Base-by-base conservation (phyloP, 2,113 vertebrate genomes). In the Charadrius vociferus region DNA sequence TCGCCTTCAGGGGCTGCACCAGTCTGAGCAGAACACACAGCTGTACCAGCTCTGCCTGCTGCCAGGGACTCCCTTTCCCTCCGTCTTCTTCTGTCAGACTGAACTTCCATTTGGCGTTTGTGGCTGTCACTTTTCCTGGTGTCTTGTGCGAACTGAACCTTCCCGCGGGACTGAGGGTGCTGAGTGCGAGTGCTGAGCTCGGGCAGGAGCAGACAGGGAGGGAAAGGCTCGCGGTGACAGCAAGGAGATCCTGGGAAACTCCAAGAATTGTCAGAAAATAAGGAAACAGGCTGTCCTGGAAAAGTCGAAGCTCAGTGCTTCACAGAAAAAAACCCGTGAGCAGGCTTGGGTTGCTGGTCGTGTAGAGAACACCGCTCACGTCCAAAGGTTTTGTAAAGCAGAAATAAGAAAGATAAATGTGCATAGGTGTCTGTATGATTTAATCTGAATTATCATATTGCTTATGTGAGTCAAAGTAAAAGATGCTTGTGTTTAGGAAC, bases 401-500 rank as follows among this genome's bases (percentile, higher is more conserved):
- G 50, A 47, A 72, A 17, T 43, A 58, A 55, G 81, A 27, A 78
- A 89, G 81, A 90, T 80, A 37, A 59, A 87, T 50, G 67, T 36
- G 62, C 30, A 7, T 65, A 75, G 72, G 72, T 90, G 92, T 80
- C 62, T 80, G 45, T 43, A 7, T 56, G 89, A 83, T 92, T 80
- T 65, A 74, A 50, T 59, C 78, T 55, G 72, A 92, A 82, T 89
- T 58, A 92, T 62, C 67, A 32, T 61, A 74, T 24, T 66, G 77
- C 89, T 80, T 65, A 50, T 12, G 36, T 52, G 89, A 83, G 78
- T 41, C 78, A 27, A 41, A 95, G 73, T 39, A 49, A 75, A 91
- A 89, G 92, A 71, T 52, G 62, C 56, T 78, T 20, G 56, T 90
- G 77, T 73, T 92, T 79, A 70, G 89, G 67, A 70, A 36, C 71